Percentiles rank a stretch among this genome's conserved stretches.
Evolutionary conservation across 2,888 invertebrate species (phyloP).

Genomic region (Amblyjoppa proteus): DNA sequence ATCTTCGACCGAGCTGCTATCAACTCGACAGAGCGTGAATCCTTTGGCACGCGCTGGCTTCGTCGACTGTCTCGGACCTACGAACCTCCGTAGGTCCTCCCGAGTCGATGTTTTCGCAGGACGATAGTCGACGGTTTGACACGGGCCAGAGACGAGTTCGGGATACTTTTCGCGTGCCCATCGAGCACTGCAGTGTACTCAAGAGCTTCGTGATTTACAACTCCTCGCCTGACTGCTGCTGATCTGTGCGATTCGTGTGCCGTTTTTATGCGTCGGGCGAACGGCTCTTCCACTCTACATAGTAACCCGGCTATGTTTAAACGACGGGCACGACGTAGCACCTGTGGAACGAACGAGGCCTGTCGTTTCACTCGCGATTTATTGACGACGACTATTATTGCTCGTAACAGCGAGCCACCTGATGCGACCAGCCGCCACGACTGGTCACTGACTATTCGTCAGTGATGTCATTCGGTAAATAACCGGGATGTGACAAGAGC

Average conservation of each 20-base stretch:
- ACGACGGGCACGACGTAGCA: not conserved
- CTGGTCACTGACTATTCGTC: conserved; percentile 10
- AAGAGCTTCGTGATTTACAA: conserved; percentile 2
- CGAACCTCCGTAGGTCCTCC: conserved; percentile 6
- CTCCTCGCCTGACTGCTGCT: not conserved
- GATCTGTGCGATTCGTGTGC: not conserved
- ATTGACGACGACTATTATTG: conserved; percentile 41
- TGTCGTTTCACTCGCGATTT: not conserved
- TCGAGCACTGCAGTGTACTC: conserved; percentile 38
- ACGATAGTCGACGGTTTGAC: conserved; percentile 26
- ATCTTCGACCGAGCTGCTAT: conserved; percentile 36
- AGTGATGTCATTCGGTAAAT: conserved; percentile 15
- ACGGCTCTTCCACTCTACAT: not conserved
- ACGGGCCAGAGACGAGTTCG: conserved; percentile 30
- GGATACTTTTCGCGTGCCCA: conserved; percentile 56
- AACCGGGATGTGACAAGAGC: not conserved
- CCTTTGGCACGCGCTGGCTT: conserved; percentile 14
- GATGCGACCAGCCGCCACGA: conserved; percentile 28
- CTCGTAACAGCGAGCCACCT: conserved; percentile 38
- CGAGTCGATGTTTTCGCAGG: conserved; percentile 31
- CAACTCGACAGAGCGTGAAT: conserved; percentile 51
- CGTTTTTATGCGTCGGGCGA: not conserved
- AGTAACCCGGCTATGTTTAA: not conserved
- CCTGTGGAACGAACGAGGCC: not conserved
- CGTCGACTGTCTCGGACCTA: not conserved